A percentile compares a stretch with the other conserved stretches of the same genome.
Conservation (phyloP, 2,113 vertebrate genomes). For the Noturus placidus region DNA sequence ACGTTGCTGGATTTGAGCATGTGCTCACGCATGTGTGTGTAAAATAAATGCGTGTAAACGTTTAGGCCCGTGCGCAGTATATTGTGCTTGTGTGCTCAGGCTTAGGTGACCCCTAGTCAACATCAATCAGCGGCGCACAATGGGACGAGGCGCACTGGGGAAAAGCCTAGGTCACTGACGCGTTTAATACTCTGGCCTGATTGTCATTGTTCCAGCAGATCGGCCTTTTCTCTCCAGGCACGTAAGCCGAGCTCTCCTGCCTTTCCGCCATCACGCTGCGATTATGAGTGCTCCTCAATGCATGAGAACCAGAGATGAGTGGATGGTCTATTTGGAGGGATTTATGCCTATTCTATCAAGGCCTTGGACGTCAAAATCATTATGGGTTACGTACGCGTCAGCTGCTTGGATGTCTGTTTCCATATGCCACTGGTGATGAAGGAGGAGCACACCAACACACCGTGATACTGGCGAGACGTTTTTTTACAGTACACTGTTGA, state of each 20-base stretch:
- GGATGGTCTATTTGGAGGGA: conserved; percentile 71
- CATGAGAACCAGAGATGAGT: conserved; percentile 75
- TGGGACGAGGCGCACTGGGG: conserved; percentile 63
- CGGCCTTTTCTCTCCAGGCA: conserved; percentile 50
- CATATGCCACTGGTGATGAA: neutral
- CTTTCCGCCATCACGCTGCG: conserved; percentile 55
- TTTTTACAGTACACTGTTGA: conserved; percentile 29
- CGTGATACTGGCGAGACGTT: neutral
- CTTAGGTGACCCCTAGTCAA: conserved; percentile 70
- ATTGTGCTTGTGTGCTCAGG: conserved; percentile 60
- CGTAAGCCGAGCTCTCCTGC: conserved; percentile 63
- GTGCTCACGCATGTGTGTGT: conserved; percentile 53
- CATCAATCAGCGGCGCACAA: conserved; percentile 72
- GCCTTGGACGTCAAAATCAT: conserved; percentile 69
- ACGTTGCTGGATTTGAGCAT: neutral
- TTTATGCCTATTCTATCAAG: conserved; percentile 71
- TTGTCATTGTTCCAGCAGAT: conserved; percentile 62
- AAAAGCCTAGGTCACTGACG: conserved; percentile 60
- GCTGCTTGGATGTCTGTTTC: conserved; percentile 58
- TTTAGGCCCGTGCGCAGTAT: conserved; percentile 64
- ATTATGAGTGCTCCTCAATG: conserved; percentile 69
- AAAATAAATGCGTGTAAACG: conserved; percentile 74
- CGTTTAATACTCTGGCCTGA: conserved; percentile 64
- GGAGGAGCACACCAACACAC: neutral
- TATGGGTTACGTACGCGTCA: conserved; percentile 61